Percentiles rank a stretch among this genome's conserved stretches.
phyloP scores from a whole-genome alignment of 2,113 vertebrate genomes.

The Natator depressus region DNA sequence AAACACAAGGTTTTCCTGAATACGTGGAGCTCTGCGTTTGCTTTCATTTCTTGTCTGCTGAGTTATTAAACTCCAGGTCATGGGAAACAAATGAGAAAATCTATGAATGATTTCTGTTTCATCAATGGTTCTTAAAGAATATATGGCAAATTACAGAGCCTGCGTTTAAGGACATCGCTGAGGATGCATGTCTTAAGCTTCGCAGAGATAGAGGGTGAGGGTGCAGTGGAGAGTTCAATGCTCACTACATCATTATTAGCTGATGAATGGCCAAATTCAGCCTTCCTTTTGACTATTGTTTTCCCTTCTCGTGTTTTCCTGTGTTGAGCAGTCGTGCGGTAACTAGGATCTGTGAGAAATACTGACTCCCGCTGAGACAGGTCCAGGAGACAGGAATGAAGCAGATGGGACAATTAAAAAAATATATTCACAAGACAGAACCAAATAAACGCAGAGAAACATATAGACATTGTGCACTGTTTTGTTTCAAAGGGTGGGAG shows the following conservation, averaged over 20 bases:
- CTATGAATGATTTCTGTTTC: rapidly evolving
- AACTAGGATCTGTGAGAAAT: neutral
- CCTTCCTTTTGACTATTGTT: neutral
- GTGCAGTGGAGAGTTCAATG: rapidly evolving
- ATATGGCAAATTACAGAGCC: neutral
- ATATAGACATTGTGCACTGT: rapidly evolving
- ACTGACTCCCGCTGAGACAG: neutral
- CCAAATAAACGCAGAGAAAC: neutral
- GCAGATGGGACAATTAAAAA: neutral
- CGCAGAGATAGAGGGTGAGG: neutral
- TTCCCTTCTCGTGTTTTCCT: rapidly evolving
- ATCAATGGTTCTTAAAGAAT: rapidly evolving
- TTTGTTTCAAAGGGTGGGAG: neutral
- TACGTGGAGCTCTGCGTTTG: rapidly evolving
- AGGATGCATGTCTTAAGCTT: neutral
- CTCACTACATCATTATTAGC: neutral
- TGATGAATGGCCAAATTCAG: neutral
- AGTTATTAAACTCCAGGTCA: rapidly evolving
- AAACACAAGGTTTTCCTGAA: rapidly evolving
- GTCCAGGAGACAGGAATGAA: neutral
- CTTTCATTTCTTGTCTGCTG: neutral
- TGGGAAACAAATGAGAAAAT: neutral
- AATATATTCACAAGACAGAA: neutral
- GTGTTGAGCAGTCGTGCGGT: neutral
- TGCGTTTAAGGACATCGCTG: neutral